Base-by-base conservation (phyloP, 2,797 vertebrate genomes). In the Champsocephalus esox region DNA sequence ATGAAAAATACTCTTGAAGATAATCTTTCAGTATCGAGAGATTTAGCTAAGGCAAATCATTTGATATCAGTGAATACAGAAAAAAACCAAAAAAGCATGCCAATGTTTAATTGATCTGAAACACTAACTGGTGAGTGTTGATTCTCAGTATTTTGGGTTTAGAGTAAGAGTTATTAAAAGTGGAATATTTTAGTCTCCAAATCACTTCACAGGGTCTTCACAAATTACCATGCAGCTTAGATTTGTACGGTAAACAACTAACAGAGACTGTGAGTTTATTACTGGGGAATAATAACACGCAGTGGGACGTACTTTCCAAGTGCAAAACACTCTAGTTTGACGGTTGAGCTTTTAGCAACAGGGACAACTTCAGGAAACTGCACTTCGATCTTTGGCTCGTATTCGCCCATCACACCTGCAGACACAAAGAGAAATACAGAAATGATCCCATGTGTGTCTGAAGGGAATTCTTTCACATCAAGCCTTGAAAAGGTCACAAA, bases 311-410 rank as follows among this genome's bases (percentile, higher is more conserved):
- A 99, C 98, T 99, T 99, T 93, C 98, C 98, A 69, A 99, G 92
- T 64, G 98, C 97, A 88, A 99, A 99, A 90, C 97, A 99, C 84
- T 99, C 98, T 91, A 99, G 90, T 82, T 95, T 96, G 85, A 97
- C 96, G 0, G 95, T 97, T 64, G 96, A 92, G 85, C 97, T 96
- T 90, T 95, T 97, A 0, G 97, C 96, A 3, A 96, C 96, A 0
- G 96, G 95, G 50, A 98, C 95, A 0, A 89, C 93, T 87, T 99
- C 97, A 61, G 97, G 97, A 84, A 98, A 97, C 89, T 98, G 97
- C 73, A 99, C 97, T 92, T 99, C 98, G 75, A 99, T 99, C 95
- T 99, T 99, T 50, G 98, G 98, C 87, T 99, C 97, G 1, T 99
- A 99, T 93, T 99, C 97, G n/a, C 97, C 98, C 98, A 99, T 99